These are phyloP conservation scores for Brachyrhaphis roseni DNA, from an alignment of 2,797 vertebrate genomes.

Conservation along the genomic window DNA sequence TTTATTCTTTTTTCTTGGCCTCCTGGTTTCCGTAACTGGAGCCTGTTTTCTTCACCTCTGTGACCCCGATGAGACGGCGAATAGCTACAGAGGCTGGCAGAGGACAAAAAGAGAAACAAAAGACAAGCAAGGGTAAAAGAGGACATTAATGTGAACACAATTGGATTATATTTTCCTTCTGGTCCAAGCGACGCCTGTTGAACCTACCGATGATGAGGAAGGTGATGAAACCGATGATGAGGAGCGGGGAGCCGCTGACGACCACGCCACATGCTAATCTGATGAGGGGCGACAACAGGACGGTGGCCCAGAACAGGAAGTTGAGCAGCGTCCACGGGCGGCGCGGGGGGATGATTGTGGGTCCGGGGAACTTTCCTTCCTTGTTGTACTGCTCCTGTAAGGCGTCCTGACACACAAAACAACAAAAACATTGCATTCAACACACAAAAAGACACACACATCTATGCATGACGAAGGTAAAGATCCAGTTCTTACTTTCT, in stretches of 20 bases:
- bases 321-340: slow-evolving; percentile 94
- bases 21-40: slow-evolving; percentile 95
- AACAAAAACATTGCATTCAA: neutral
- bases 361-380: slow-evolving; percentile 90
- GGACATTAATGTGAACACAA: neutral
- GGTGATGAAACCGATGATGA: slow-evolving; percentile 92
- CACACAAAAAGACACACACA: neutral
- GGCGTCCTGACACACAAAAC: slow-evolving; percentile 83
- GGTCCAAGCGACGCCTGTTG: neutral
- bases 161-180: neutral
- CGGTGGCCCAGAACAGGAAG: slow-evolving; percentile 94
- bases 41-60: slow-evolving; percentile 96
- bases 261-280: slow-evolving; percentile 92
- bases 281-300: slow-evolving; percentile 96
- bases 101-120: slow-evolving; percentile 28
- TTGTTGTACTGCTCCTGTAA: slow-evolving; percentile 92
- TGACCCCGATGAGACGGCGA: slow-evolving; percentile 96
- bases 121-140: neutral
- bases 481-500: slow-evolving; percentile 85
- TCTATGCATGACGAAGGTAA: neutral
- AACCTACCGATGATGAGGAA: slow-evolving; percentile 92
- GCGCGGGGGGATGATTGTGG: slow-evolving; percentile 85
- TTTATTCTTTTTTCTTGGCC: slow-evolving; percentile 94
- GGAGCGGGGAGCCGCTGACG: slow-evolving; percentile 94
- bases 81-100: slow-evolving; percentile 93